A percentile compares a stretch with the other conserved stretches of the same genome.
phyloP scores from a whole-genome alignment of 2,113 vertebrate species.

The Crotophaga sulcirostris region DNA sequence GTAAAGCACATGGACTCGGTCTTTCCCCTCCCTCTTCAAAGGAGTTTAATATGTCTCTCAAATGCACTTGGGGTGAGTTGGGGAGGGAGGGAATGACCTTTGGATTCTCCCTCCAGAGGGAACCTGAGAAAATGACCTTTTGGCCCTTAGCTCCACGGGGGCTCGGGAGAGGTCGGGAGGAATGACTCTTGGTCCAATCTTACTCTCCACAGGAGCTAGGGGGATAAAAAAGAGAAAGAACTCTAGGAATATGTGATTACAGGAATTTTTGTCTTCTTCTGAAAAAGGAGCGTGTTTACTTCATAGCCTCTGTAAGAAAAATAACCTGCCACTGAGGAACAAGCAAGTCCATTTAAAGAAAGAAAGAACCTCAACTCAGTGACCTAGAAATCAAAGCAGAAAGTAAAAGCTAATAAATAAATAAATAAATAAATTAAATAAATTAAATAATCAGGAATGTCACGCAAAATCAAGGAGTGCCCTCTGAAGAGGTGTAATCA shows the following conservation, averaged over 20 bases:
- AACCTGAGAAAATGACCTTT: slow-evolving; percentile 75
- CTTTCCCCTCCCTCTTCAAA: background rate
- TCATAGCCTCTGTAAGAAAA: background rate
- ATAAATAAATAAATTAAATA: slow-evolving; percentile 61
- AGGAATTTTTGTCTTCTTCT: slow-evolving; percentile 28
- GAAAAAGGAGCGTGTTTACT: slow-evolving; percentile 38
- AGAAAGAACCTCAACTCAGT: background rate
- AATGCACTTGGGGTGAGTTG: slow-evolving; percentile 8
- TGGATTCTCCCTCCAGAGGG: slow-evolving; percentile 55
- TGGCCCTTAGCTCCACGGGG: slow-evolving; percentile 56
- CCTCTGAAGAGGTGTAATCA: slow-evolving; percentile 65
- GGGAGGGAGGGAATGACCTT: slow-evolving; percentile 52
- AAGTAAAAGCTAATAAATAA: slow-evolving; percentile 55
- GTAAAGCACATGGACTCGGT: background rate
- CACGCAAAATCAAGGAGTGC: slow-evolving; percentile 28
- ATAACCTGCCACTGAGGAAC: slow-evolving; percentile 8
- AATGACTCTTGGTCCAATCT: slow-evolving; percentile 47
- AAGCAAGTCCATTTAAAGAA: slow-evolving; percentile 10
- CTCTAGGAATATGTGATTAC: background rate
- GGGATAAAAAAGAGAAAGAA: background rate
- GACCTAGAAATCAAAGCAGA: slow-evolving; percentile 66
- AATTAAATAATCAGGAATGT: slow-evolving; percentile 56
- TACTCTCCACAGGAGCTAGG: slow-evolving; percentile 34
- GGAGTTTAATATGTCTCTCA: slow-evolving; percentile 16
- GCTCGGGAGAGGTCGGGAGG: slow-evolving; percentile 59